These are phyloP conservation scores for Trachelus tabidus DNA, from an alignment of 2,888 invertebrate genomes.

Conservation along the genomic window DNA sequence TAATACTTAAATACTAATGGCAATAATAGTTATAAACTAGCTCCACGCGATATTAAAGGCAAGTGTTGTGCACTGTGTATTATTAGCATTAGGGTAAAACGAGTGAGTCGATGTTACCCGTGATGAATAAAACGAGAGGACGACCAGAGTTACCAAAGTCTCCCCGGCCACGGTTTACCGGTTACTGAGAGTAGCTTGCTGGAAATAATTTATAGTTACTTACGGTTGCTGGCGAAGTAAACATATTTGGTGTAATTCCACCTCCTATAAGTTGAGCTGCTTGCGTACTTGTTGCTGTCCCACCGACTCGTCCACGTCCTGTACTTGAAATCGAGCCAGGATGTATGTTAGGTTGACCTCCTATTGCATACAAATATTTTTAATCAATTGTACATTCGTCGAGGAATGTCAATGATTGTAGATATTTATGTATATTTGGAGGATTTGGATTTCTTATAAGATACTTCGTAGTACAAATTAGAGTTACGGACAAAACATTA, in stretches of 20 bases:
- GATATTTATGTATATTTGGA: slow-evolving; percentile 12
- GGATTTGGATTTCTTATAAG: neutral
- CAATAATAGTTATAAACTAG: neutral
- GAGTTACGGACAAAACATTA: neutral
- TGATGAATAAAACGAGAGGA: neutral
- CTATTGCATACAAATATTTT: slow-evolving; percentile 44
- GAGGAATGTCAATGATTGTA: neutral
- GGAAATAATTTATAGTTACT: slow-evolving; percentile 41
- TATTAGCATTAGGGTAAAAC: neutral
- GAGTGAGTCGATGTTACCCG: neutral
- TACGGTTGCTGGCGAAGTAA: slow-evolving; percentile 67
- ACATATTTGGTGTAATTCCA: slow-evolving; percentile 77
- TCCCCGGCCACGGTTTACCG: neutral
- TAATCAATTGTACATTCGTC: neutral
- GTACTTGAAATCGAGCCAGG: slow-evolving; percentile 75
- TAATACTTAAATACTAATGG: neutral
- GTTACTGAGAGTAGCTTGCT: slow-evolving; percentile 36
- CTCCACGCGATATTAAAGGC: neutral
- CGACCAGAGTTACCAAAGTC: neutral
- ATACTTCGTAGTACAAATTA: neutral
- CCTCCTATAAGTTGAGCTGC: slow-evolving; percentile 76
- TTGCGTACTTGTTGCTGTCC: slow-evolving; percentile 73
- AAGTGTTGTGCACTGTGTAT: neutral
- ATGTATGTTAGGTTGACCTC: slow-evolving; percentile 72
- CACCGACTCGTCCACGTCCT: slow-evolving; percentile 71